phyloP scores from a whole-genome alignment of 2,797 vertebrate species.

The Brachyalestes nurse region DNA sequence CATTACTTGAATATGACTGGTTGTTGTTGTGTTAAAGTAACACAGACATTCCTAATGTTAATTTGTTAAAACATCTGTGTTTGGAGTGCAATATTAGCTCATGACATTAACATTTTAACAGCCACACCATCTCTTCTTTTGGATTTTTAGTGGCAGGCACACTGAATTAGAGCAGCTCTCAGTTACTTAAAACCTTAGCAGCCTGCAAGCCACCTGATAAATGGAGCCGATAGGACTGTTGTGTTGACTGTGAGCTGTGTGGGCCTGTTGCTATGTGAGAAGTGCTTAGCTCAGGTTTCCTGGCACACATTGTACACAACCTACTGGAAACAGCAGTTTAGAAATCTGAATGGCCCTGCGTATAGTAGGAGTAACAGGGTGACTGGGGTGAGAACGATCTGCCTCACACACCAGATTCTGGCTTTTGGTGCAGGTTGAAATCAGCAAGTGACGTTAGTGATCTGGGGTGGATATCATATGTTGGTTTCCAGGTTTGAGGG shows the following conservation, averaged over 20 bases:
- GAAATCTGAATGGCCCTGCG: conserved; percentile 33
- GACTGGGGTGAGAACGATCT: conserved; percentile 56
- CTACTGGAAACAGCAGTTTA: conserved; percentile 36
- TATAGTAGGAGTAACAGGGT: background rate
- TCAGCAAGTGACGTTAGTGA: background rate
- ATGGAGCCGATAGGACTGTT: conserved; percentile 35
- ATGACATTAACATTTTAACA: background rate
- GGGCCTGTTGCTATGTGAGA: conserved; percentile 38
- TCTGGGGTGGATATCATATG: background rate
- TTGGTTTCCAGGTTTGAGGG: too few species aligned
- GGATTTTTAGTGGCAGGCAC: background rate
- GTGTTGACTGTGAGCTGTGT: conserved; percentile 14
- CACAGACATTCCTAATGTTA: background rate
- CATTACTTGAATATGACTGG: background rate
- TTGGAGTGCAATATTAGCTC: background rate
- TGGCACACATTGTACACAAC: conserved; percentile 22
- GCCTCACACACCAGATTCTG: too few species aligned
- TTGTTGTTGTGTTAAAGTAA: background rate
- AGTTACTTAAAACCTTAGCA: conserved; percentile 63
- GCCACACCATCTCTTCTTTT: background rate
- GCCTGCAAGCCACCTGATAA: conserved; percentile 58
- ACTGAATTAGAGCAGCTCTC: conserved; percentile 10
- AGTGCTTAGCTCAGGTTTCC: conserved; percentile 63
- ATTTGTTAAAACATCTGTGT: background rate
- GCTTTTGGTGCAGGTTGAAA: background rate